Evolutionary conservation across 2,797 vertebrate species (phyloP).

Genomic region (Astyanax mexicanus): DNA sequence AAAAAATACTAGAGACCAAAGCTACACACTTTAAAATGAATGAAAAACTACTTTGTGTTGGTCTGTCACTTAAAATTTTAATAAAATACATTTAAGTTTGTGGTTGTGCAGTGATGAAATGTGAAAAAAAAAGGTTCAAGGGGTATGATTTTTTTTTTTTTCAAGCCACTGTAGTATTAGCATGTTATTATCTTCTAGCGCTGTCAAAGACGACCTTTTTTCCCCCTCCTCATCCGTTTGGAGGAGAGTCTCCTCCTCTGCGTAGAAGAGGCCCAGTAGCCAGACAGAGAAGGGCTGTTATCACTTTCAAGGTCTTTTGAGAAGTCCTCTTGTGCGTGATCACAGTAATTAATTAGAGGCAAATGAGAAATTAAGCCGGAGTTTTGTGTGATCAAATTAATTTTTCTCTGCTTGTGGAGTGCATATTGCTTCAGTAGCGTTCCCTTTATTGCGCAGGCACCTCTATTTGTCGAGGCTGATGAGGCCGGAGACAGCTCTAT

Average conservation of each 20-base stretch:
- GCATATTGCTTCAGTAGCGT: slow-evolving; percentile 32
- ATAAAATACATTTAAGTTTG: too few species aligned
- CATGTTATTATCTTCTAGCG: too few species aligned
- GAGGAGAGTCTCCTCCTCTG: slow-evolving; percentile 16
- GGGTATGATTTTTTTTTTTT: too few species aligned
- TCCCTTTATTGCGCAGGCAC: slow-evolving; percentile 26
- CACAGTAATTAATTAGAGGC: slow-evolving; percentile 54
- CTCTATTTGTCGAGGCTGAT: slow-evolving; percentile 39
- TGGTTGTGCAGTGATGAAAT: too few species aligned
- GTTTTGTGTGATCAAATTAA: slow-evolving; percentile 47
- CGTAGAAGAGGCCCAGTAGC: slow-evolving; percentile 24
- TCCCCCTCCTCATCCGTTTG: not conserved
- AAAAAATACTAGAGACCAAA: too few species aligned
- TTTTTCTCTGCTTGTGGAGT: slow-evolving; percentile 30
- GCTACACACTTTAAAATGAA: too few species aligned
- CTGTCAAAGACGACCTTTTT: not conserved
- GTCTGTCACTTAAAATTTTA: too few species aligned
- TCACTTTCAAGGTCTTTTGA: slow-evolving; percentile 56
- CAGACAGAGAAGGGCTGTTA: slow-evolving; percentile 41
- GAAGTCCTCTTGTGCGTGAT: slow-evolving; percentile 49
- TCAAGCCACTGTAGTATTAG: too few species aligned
- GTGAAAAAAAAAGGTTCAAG: too few species aligned
- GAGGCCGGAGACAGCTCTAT: slow-evolving; percentile 18
- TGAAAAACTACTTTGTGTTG: too few species aligned
- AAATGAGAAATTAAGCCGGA: slow-evolving; percentile 55